Conservation (phyloP, 2,113 vertebrate species). For the Actenoides hombroni region DNA sequence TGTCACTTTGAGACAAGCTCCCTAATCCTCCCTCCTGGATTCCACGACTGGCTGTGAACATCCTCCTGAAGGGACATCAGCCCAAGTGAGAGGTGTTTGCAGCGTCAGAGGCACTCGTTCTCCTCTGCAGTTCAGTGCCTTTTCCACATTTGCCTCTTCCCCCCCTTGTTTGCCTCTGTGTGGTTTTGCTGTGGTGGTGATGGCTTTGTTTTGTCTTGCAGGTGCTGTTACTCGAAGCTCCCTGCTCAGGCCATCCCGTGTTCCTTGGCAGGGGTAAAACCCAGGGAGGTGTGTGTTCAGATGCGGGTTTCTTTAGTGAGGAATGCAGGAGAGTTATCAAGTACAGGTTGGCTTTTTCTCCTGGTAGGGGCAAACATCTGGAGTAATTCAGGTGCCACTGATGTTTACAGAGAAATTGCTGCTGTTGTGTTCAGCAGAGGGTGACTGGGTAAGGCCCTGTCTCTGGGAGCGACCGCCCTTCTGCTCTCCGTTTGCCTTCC, state of each 20-base stretch:
- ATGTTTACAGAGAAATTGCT: no score
- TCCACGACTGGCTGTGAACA: not conserved
- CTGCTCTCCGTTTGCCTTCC: no score
- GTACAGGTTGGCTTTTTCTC: not conserved
- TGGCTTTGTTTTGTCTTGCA: slow-evolving; percentile 52
- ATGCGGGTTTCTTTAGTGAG: no score
- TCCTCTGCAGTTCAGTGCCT: not conserved
- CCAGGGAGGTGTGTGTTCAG: slow-evolving; percentile 72
- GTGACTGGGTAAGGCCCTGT: no score
- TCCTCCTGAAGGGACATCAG: not conserved
- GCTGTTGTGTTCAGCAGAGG: no score
- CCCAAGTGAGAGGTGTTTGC: not conserved
- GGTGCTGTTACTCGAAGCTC: slow-evolving; percentile 85
- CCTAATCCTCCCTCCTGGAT: not conserved
- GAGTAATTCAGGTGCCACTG: no score
- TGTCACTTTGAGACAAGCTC: not conserved
- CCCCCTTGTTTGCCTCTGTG: not conserved
- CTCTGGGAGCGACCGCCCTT: no score
- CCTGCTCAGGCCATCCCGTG: slow-evolving; percentile 91
- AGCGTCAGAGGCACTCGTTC: not conserved
- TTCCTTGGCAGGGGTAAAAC: slow-evolving; percentile 84
- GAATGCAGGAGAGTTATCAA: not conserved
- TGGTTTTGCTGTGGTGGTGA: not conserved
- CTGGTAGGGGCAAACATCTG: not conserved
- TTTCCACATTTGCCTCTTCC: not conserved